Base-by-base conservation (phyloP, 2,888 invertebrate genomes). In the Conops quadrifasciatus region DNA sequence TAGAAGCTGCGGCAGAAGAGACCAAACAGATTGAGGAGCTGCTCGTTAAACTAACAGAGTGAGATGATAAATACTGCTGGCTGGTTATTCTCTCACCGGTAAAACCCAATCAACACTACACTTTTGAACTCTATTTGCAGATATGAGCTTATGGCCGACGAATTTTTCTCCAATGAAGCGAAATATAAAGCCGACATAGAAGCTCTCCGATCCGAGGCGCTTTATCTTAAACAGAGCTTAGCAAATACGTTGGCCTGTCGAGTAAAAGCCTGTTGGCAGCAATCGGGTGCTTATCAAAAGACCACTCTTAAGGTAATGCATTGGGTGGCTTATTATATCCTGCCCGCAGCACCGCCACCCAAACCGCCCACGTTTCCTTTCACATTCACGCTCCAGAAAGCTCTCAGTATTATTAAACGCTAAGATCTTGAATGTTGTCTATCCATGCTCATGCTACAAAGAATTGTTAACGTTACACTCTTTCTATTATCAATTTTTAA, bases 321-420 rank as follows among this genome's bases (percentile, higher is more conserved):
- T 74, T 79, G 81, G 72, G 74, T 83, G 7, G 79, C 79, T 19
- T 81, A 77, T 70, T 82, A 77, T 59, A 74, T 82, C 68, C 73
- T 84, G 3, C 84, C 84, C 0, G 82, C 80, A n/a, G 77, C 81
- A 2, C 79, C 80, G 9, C 80, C 82, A 1, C 78, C 81, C 3
- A 78, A 77, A 28, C 68, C 76, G 0, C 49, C 71, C 0, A 19
- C 72, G 15, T 15, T 75, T 30, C 63, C 74, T 64, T 69, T 78
- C 73, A 19, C 63, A 1, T 47, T 77, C 0, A 77, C 80, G 0
- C 65, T 80, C 1, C 75, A 74, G 2, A 78, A 76, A 28, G 72
- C 78, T 0, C 70, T 76, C 1, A 76, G 73, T 51, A 75, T 76
- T 68, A 71, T 77, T 7, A 76, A 71, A 59, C 74, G 73, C 67